Percentiles rank a stretch among this genome's conserved stretches.
These are phyloP conservation scores for Salvator merianae DNA, from an alignment of 2,113 vertebrate genomes.

Conservation along the genomic window DNA sequence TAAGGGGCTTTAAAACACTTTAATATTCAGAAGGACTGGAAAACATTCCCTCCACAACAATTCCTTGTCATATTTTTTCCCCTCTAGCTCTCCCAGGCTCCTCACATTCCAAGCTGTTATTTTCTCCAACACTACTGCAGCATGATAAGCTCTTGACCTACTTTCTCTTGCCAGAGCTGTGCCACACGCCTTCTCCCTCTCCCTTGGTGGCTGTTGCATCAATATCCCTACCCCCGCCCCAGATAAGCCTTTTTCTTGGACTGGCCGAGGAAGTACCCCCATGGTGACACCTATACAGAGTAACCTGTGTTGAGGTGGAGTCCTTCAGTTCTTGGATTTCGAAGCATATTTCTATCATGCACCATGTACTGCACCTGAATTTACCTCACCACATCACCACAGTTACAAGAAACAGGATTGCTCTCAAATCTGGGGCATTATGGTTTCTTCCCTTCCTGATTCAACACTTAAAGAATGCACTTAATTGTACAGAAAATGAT, in stretches of 20 bases:
- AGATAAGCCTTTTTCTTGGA: background rate
- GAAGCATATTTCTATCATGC: too few species aligned
- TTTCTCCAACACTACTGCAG: slow-evolving; percentile 10
- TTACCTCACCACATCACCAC: background rate
- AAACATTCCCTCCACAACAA: background rate
- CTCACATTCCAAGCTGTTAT: slow-evolving; percentile 10
- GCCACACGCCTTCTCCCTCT: background rate
- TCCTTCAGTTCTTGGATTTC: background rate
- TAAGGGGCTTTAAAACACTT: background rate
- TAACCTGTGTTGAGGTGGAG: background rate
- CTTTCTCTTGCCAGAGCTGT: slow-evolving; percentile 21
- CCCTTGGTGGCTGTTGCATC: background rate
- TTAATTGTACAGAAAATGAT: too few species aligned
- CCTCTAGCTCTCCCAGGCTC: background rate
- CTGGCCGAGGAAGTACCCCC: background rate
- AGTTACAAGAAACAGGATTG: background rate
- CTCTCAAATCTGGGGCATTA: background rate
- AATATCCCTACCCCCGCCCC: background rate
- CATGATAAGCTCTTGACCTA: slow-evolving; percentile 31
- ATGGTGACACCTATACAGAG: background rate
- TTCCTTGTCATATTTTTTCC: background rate
- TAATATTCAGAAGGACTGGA: background rate
- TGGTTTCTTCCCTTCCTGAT: too few species aligned
- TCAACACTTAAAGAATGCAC: background rate
- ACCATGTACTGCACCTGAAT: background rate